phyloP scores from a whole-genome alignment of 2,888 invertebrate genomes.

The Alloplasta piceator region DNA sequence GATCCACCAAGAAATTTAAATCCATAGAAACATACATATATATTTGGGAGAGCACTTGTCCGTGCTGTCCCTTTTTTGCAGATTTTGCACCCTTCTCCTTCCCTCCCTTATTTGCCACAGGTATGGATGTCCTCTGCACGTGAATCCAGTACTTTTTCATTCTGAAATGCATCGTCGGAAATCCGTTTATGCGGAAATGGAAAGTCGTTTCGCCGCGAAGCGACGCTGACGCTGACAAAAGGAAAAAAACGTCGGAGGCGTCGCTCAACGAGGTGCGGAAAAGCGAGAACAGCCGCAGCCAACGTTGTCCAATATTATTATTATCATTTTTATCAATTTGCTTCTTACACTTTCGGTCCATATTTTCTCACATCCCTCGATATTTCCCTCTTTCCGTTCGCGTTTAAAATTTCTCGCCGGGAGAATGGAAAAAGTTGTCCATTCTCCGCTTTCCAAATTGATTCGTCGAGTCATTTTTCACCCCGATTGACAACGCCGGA shows the following conservation, averaged over 20 bases:
- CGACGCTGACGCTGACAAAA: conserved; percentile 53
- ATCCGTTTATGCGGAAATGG: conserved; percentile 45
- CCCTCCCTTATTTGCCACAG: no score
- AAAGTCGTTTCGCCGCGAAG: conserved; percentile 41
- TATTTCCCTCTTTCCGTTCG: no score
- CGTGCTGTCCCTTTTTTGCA: no score
- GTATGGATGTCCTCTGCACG: background rate
- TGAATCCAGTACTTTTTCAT: conserved; percentile 26
- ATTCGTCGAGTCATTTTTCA: no score
- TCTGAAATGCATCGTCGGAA: conserved; percentile 24
- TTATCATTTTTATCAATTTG: background rate
- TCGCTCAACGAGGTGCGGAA: background rate
- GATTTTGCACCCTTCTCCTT: no score
- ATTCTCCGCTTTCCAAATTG: no score
- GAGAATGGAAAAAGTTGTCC: no score
- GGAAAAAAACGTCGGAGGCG: background rate
- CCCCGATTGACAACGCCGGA: no score
- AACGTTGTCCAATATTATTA: conserved; percentile 28
- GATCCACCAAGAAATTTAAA: conserved; percentile 18
- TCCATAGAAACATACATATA: no score
- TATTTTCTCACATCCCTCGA: no score
- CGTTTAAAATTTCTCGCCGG: no score
- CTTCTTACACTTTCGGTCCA: background rate
- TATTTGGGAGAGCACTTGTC: background rate
- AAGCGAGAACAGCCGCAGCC: background rate